Base-by-base conservation (phyloP, 2,888 invertebrate genomes). In the Drosophila glabriapex region DNA sequence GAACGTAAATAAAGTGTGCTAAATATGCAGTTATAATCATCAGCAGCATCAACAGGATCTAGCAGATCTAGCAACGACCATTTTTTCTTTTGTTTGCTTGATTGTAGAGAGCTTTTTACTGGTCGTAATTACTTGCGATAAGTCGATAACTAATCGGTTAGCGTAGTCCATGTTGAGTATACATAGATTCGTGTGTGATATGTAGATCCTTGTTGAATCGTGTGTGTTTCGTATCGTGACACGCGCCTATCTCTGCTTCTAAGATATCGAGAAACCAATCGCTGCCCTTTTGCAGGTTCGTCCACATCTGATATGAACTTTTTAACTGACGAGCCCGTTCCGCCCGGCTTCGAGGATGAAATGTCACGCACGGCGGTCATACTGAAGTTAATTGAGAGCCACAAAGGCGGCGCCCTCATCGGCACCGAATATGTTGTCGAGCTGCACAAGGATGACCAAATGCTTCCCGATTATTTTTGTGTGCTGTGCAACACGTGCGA, bases 401-500 rank as follows among this genome's bases (percentile, higher is more conserved):
- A 80, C 82, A 94, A 94, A 1, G 82, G 93, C 93, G 35, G 94
- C 76, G 65, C 95, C 6, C 91, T 95, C 56, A 91, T 97, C 65
- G 97, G 97, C n/a, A 92, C 97, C 67, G 97, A 97, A 93, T 97
- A 97, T 93, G 94, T 97, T 56, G 92, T 97, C 53, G 97, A 97
- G 93, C 93, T 97, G 82, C 94, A 95, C 41, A 95, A 96, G 61
- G 95, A 95, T 84, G 93, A 94, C 10, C 95, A 95, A 76, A 94
- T 95, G 89, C 97, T 97, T 92, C 96, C 97, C 0, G 94, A 95
- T 60, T 97, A 97, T 93, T 94, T 96, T 60, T 97, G 97, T 93
- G 95, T 96, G 80, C 94, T 97, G 73, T 97, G 97, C 93, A 95
- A 95, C 88, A 97, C 97, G 93, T 95, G 96, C 82, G 97, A 97